Evolutionary conservation across 2,888 invertebrate genomes (phyloP), one percentile per base, ranked within the genome.

Genomic region (Drepana falcataria): DNA sequence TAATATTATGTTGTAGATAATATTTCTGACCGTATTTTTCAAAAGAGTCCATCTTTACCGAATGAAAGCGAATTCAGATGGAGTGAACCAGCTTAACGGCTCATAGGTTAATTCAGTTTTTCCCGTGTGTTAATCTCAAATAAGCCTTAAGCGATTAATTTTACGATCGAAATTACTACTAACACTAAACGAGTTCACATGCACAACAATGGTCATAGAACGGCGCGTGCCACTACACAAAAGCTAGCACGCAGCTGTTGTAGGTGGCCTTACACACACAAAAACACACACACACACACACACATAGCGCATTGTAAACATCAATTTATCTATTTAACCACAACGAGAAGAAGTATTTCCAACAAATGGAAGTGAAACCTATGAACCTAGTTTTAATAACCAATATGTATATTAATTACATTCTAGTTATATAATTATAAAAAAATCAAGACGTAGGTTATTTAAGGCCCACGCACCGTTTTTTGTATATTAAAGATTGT

Each of bases 171-270:
- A 33, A 53, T 49, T 47, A 53, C 44, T 3, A 35, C 9, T 34
- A 9, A 47, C 2, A 47, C 47, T 52, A 40, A 52, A 51, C 48
- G 51, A 49, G 34, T 52, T 49, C 21, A 57, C 53, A 60, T 59
- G 55, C 56, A 55, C 56, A 67, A 75, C 70, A 79, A 79, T 77
- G 65, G 69, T 69, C 72, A 68, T 68, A 68, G 73, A 66, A 70
- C 52, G 86, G 85, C 89, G 86, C 89, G 89, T 87, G 88, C 88
- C 86, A 65, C 52, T 59, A 65, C 63, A 87, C 82, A 86, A 86
- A 79, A 77, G 80, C 66, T 65, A 73, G 73, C 72, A 62, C 61
- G 81, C 89, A 88, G 88, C 87, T 87, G 87, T 80, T 83, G 86
- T 84, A 77, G 86, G 84, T 68, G 85, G 68, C 64, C 65, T 51